phyloP scores from a whole-genome alignment of 2,888 invertebrate species.

The Leistus spinibarbis region DNA sequence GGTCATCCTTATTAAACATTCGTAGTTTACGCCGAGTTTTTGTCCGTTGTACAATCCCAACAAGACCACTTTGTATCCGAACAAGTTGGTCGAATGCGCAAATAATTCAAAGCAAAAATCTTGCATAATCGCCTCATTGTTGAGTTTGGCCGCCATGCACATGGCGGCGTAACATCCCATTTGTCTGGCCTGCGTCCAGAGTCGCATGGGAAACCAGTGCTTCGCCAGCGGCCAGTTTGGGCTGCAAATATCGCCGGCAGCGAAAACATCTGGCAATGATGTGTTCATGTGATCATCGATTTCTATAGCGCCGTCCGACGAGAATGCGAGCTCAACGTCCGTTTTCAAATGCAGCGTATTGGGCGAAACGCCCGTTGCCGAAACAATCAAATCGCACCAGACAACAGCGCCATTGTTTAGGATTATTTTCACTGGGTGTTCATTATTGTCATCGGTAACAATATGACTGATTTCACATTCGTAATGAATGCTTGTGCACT shows the following conservation, averaged over 20 bases:
- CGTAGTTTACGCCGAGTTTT: slow-evolving; percentile 78
- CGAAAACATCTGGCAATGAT: slow-evolving; percentile 77
- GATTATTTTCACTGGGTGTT: slow-evolving; percentile 74
- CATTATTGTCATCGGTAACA: slow-evolving; percentile 48
- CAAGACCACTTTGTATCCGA: slow-evolving; percentile 90
- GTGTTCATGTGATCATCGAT: slow-evolving; percentile 90
- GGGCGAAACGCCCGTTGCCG: slow-evolving; percentile 92
- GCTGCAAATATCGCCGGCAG: slow-evolving; percentile 93
- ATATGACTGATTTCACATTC: slow-evolving; percentile 63
- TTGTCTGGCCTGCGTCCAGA: slow-evolving; percentile 98
- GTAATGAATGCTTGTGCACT: slow-evolving; percentile 66
- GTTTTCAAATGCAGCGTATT: too few relatives aligned
- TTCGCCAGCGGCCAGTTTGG: slow-evolving; percentile 77
- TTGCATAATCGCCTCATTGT: slow-evolving; percentile 69
- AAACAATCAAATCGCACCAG: slow-evolving; percentile 89
- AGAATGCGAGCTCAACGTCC: slow-evolving; percentile 60
- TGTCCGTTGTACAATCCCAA: slow-evolving; percentile 94
- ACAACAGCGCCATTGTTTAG: slow-evolving; percentile 74
- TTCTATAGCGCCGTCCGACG: slow-evolving; percentile 79
- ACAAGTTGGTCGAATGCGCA: slow-evolving; percentile 93
- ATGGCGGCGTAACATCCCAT: slow-evolving; percentile 96
- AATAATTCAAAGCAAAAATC: slow-evolving; percentile 99
- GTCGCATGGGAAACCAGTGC: slow-evolving; percentile 93
- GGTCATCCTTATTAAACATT: slow-evolving; percentile 84
- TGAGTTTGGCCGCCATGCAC: slow-evolving; percentile 75